Conservation (phyloP, 2,888 invertebrate species). For the Entomobrya multifasciata region DNA sequence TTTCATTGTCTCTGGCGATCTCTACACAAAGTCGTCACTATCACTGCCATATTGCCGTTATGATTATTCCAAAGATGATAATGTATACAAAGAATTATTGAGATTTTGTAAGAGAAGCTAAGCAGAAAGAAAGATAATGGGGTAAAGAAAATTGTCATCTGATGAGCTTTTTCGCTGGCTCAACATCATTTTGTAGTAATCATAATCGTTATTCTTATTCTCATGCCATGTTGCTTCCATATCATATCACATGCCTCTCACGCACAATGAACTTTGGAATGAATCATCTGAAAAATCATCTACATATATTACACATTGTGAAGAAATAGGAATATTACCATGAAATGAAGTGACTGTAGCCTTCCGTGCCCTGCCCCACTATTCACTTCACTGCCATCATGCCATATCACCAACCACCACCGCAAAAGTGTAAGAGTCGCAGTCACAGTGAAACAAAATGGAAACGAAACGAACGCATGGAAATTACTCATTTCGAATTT, state of each 20-base stretch:
- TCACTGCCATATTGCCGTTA: constrained; percentile 34
- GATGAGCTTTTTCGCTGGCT: constrained; percentile 62
- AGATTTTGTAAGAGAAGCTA: background rate
- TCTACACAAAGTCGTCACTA: background rate
- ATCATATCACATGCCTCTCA: constrained; percentile 10
- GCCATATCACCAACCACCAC: background rate
- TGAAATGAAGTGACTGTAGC: background rate
- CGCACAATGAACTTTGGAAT: background rate
- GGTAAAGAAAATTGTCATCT: constrained; percentile 46
- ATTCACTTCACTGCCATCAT: no score
- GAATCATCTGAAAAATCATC: constrained; percentile 32
- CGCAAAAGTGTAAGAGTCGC: background rate
- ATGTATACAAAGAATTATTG: constrained; percentile 6
- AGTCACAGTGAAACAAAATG: background rate
- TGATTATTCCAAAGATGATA: background rate
- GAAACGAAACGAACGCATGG: constrained; percentile 22
- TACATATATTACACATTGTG: constrained; percentile 28
- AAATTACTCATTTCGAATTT: constrained; percentile 42
- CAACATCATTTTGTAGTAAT: constrained; percentile 45
- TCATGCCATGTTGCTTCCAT: background rate
- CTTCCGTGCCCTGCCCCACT: background rate
- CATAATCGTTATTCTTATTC: constrained; percentile 45
- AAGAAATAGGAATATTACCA: background rate
- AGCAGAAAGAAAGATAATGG: constrained; percentile 1
- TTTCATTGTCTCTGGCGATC: constrained; percentile 32